Evolutionary conservation across 2,113 vertebrate species (phyloP).

Genomic region (Pardalotus punctatus): DNA sequence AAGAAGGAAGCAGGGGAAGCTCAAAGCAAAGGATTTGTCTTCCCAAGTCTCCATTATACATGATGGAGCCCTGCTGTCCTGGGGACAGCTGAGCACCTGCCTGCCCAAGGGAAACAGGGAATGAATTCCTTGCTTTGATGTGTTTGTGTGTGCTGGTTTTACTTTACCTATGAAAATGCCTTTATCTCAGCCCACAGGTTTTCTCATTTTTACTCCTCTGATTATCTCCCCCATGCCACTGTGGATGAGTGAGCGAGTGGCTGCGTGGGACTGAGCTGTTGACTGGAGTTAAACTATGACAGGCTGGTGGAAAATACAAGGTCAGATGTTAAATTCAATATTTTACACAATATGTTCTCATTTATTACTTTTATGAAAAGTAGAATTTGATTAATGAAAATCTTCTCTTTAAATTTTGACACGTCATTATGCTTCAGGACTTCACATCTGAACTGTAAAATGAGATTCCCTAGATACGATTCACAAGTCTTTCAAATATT

Average conservation of each 20-base stretch:
- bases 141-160: neutral
- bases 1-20: neutral
- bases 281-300: neutral
- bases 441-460: neutral
- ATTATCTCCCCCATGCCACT: neutral
- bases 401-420: neutral
- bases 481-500: neutral
- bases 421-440: neutral
- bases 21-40: neutral
- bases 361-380: neutral
- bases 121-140: neutral
- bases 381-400: neutral
- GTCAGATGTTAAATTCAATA: neutral
- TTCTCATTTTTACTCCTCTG: neutral
- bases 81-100: neutral
- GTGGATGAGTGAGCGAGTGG: fast-evolving
- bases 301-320: neutral
- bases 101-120: neutral
- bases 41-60: neutral
- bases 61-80: neutral
- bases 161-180: neutral
- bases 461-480: neutral
- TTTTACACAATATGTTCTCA: neutral
- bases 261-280: neutral
- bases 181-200: neutral